These are phyloP conservation scores for Elegia similella DNA, from an alignment of 2,888 invertebrate genomes.

Conservation along the genomic window DNA sequence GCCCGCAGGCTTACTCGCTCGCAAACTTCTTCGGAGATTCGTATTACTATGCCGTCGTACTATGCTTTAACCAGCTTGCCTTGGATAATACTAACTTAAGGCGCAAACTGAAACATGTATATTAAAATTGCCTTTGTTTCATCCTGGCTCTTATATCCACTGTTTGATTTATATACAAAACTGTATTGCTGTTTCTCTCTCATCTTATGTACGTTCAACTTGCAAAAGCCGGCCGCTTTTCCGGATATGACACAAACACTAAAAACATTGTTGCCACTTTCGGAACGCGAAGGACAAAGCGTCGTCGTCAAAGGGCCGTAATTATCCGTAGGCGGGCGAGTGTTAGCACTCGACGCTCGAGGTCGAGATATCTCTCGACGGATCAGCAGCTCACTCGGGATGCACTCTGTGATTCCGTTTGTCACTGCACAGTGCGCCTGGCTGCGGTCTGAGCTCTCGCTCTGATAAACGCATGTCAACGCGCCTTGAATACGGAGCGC, in stretches of 20 bases:
- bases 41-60: slow-evolving; percentile 67
- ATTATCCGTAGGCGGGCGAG: slow-evolving; percentile 73
- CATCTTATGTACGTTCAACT: slow-evolving; percentile 14
- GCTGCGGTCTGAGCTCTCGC: slow-evolving; percentile 68
- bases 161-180: background rate
- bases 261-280: slow-evolving; percentile 58
- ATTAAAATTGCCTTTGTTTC: background rate
- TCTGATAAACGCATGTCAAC: slow-evolving; percentile 77
- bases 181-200: background rate
- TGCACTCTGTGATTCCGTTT: slow-evolving; percentile 79
- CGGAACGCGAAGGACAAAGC: slow-evolving; percentile 57
- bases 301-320: slow-evolving; percentile 70
- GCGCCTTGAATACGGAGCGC: slow-evolving; percentile 65
- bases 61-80: slow-evolving; percentile 65
- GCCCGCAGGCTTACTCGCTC: slow-evolving; percentile 59
- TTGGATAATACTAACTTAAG: slow-evolving; percentile 61
- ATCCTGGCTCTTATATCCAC: no score
- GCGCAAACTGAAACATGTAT: slow-evolving; percentile 55
- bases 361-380: slow-evolving; percentile 76
- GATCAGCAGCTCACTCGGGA: slow-evolving; percentile 77
- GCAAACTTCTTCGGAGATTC: slow-evolving; percentile 71
- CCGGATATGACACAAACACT: slow-evolving; percentile 33
- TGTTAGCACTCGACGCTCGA: slow-evolving; percentile 71
- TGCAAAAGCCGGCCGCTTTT: slow-evolving; percentile 22
- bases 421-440: slow-evolving; percentile 55